A percentile compares a stretch with the other conserved stretches of the same genome.
Evolutionary conservation across 2,113 vertebrate species (phyloP).

Genomic region (Oncorhynchus mykiss): DNA sequence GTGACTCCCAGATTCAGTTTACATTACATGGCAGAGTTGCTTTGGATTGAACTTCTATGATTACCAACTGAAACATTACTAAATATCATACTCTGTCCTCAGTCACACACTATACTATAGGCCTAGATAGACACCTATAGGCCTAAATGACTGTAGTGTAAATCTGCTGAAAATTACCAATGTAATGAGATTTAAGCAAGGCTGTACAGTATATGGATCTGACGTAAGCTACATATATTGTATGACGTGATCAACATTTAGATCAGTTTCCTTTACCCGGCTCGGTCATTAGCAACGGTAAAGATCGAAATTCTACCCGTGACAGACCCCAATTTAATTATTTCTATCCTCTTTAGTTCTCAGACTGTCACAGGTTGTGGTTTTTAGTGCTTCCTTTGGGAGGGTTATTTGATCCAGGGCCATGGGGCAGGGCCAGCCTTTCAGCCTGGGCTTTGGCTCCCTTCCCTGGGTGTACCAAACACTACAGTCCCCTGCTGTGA

Average conservation of each 20-base stretch:
- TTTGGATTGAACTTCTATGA: conserved; percentile 18
- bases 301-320: conserved; percentile 47
- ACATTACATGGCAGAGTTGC: conserved; percentile 29
- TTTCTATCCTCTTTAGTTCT: conserved; percentile 54
- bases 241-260: conserved; percentile 21
- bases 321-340: conserved; percentile 49
- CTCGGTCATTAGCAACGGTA: conserved; percentile 15
- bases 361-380: conserved; percentile 57
- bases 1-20: conserved; percentile 42
- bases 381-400: conserved; percentile 40
- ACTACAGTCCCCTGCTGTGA: conserved; percentile 62
- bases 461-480: conserved; percentile 52
- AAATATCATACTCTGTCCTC: background rate
- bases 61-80: background rate
- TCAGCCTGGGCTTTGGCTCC: conserved; percentile 51
- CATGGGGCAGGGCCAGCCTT: conserved; percentile 59
- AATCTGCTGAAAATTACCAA: background rate
- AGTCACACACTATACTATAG: background rate
- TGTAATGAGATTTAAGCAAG: conserved; percentile 1
- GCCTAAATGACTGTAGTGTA: background rate
- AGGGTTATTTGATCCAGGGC: conserved; percentile 62
- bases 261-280: conserved; percentile 22
- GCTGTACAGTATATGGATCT: conserved; percentile 7
- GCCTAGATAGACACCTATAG: no score
- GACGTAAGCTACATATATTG: conserved; percentile 6